Base-by-base conservation (phyloP, 2,113 vertebrate genomes). In the Macaca mulatta region DNA sequence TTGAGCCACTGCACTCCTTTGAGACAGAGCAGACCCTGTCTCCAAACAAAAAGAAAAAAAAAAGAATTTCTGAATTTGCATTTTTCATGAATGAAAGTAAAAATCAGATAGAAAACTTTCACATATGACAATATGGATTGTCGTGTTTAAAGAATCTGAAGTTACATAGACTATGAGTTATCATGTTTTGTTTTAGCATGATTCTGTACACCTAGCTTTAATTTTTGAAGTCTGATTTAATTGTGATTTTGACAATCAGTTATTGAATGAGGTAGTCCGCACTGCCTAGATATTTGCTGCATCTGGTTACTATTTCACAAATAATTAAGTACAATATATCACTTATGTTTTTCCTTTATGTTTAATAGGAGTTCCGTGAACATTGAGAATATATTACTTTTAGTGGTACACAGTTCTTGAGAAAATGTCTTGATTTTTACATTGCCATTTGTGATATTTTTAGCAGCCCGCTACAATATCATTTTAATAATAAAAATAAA, bases 181-280 rank as follows among this genome's bases (percentile, higher is more conserved):
- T 98, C 50, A 77, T 81, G 69, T 96, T 97, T 98, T 85, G 43
- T 91, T 98, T 96, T 27, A 80, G 55, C 32, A 40, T 97, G 87
- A 93, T 94, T 96, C 38, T 88, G 30, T 92, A 92, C 55, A 98
- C 74, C 78, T 97, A 97, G 38, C 89, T 96, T 97, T 94, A 96
- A 95, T 84, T 89, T 97, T 98, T 97, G 96, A 98, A 93, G 89
- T 96, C 0, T 97, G 72, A 96, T 90, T 97, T 97, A 87, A 90
- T 78, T 97, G 69, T 91, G 61, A 97, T 86, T 95, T 98, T 98
- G 96, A 97, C 89, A 96, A 93, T 97, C 85, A 81, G 35, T 98
- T 97, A 85, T 94, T 82, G 91, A 97, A 98, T 98, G 98, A 99
- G 99, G 98, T 98, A 99, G 99, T 98, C 98, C 98, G 95, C 97